Evolutionary conservation across 2,113 vertebrate species (phyloP), one percentile per base, ranked within the genome.

Genomic region (Toxotes chatareus): DNA sequence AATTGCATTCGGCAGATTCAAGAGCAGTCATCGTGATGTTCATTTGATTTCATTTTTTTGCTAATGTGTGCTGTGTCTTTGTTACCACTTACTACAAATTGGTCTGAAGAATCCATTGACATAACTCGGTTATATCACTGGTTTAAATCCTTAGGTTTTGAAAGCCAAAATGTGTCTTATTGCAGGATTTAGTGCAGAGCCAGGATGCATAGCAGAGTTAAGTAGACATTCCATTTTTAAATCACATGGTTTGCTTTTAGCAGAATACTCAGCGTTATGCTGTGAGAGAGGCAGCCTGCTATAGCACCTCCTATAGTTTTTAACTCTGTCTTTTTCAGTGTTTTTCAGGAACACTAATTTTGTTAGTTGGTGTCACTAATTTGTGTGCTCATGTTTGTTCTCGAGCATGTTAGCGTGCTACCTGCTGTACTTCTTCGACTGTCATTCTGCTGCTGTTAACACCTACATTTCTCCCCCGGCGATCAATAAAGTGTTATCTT

Each of bases 51-150:
- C 40, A 62, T 27, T 53, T 36, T 79, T 62, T 47, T 0, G 12
- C 71, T 80, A 62, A 62, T 68, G 44, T 59, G 40, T 2, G 32
- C 21, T 2, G 55, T 7, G 27, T 84, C 67, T 81, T 73, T 32
- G 27, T 73, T 51, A 53, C 51, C 72, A 38, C 73, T 80, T 60
- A 38, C 23, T 34, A 9, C 56, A 76, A 73, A 78, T 75, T 49
- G 47, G n/a, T 69, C 64, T 78, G 70, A 76, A 83, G 55, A 55
- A 72, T 87, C 51, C 51, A 13, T 71, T 49, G 46, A 82, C 77
- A 71, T 34, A 78, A 68, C 47, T 65, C 38, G 46, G 17, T 63
- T 51, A 13, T 8, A 56, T 27, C 19, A n/a, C 36, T 46, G 7
- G 56, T 47, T 53, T 64, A 64, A 67, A 56, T 55, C 44, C 14